phyloP scores from a whole-genome alignment of 2,113 vertebrate genomes.

The Peromyscus polionotus region DNA sequence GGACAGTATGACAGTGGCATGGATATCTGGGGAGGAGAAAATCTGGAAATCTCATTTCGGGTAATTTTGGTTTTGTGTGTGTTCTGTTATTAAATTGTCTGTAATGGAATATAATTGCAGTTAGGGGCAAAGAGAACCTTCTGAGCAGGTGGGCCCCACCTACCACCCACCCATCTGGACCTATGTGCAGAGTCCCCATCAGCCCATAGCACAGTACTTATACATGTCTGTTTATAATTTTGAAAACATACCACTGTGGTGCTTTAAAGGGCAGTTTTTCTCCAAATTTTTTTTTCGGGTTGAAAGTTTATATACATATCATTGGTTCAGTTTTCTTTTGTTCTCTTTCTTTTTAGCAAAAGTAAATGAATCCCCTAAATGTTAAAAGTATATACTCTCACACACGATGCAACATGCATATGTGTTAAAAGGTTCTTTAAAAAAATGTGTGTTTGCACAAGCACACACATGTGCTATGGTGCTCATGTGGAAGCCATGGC shows the following conservation, averaged over 20 bases:
- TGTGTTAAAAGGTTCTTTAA: neutral
- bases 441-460: neutral
- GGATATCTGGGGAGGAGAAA: conserved; percentile 99
- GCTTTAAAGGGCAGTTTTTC: conserved; percentile 4
- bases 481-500: neutral
- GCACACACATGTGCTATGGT: neutral
- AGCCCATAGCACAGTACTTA: rapidly evolving
- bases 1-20: conserved; percentile 97
- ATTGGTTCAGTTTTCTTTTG: neutral
- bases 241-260: neutral
- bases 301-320: neutral
- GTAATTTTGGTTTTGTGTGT: conserved; percentile 84
- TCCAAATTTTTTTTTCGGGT: neutral
- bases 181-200: neutral
- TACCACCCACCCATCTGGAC: rapidly evolving
- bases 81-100: neutral
- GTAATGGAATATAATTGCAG: neutral
- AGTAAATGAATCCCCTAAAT: neutral
- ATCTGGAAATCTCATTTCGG: conserved; percentile 98
- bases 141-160: neutral
- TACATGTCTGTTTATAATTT: neutral
- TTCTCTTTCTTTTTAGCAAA: neutral
- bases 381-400: neutral
- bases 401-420: neutral
- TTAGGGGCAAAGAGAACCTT: neutral